Conservation (phyloP, 2,888 invertebrate genomes). For the Harpagoxenus sublaevis region DNA sequence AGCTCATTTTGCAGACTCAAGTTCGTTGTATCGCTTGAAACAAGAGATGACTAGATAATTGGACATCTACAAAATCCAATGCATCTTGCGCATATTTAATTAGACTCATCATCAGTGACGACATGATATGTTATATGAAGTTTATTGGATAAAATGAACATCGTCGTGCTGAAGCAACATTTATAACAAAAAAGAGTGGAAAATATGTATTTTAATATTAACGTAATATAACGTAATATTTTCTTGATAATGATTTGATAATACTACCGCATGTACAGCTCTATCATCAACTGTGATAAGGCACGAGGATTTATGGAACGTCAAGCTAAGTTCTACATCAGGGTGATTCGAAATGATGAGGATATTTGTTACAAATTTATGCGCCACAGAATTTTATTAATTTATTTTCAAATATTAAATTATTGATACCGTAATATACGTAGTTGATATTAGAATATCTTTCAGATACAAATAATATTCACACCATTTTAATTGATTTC, state of each 20-base stretch:
- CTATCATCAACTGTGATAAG: background rate
- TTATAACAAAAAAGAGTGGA: conserved; percentile 6
- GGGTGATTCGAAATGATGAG: background rate
- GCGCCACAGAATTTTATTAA: background rate
- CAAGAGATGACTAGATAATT: conserved; percentile 51
- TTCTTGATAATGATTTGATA: background rate
- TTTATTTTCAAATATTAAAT: conserved; percentile 9
- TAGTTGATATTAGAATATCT: background rate
- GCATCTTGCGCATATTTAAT: conserved; percentile 65
- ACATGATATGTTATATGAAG: conserved; percentile 12
- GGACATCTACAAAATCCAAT: conserved; percentile 55
- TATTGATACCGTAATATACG: background rate
- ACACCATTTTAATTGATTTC: conserved; percentile 4
- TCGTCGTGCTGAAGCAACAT: background rate
- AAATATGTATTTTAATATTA: conserved; percentile 17
- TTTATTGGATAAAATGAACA: conserved; percentile 19
- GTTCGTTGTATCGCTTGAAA: conserved; percentile 40
- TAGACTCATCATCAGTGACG: conserved; percentile 55
- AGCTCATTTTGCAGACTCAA: conserved; percentile 61
- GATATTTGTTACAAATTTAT: background rate
- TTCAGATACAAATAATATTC: conserved; percentile 12
- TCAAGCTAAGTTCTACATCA: background rate
- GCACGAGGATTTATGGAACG: background rate
- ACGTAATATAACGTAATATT: background rate
- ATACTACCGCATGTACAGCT: background rate